phyloP scores from a whole-genome alignment of 2,113 vertebrate genomes.

The Tympanuchus pallidicinctus region DNA sequence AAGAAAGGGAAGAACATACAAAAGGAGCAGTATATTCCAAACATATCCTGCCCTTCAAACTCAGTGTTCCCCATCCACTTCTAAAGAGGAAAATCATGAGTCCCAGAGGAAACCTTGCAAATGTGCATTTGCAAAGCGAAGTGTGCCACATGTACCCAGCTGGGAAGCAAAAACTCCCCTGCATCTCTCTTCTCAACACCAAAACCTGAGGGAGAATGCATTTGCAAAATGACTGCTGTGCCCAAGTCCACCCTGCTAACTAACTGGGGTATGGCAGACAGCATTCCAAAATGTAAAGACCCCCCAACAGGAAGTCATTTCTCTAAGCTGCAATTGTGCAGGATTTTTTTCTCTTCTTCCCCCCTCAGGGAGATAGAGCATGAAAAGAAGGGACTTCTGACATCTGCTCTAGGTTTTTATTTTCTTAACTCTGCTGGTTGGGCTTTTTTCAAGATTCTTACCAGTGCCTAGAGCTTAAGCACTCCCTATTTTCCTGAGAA shows the following conservation, averaged over 20 bases:
- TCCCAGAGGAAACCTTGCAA: constrained; percentile 34
- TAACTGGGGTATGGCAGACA: background rate
- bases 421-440: constrained; percentile 12
- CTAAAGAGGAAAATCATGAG: constrained; percentile 10
- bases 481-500: background rate
- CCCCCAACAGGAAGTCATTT: constrained; percentile 44
- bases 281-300: constrained; percentile 14
- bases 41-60: constrained; percentile 52
- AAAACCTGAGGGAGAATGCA: background rate
- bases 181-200: constrained; percentile 22
- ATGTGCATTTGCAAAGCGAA: constrained; percentile 10
- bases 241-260: background rate
- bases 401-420: constrained; percentile 46
- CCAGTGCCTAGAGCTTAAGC: background rate
- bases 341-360: background rate
- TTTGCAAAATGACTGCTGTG: background rate
- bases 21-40: constrained; percentile 45
- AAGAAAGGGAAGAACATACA: constrained; percentile 42
- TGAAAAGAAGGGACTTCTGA: constrained; percentile 32
- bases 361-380: constrained; percentile 1
- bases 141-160: constrained; percentile 12
- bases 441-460: background rate
- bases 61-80: constrained; percentile 18
- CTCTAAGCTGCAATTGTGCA: constrained; percentile 60
- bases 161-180: constrained; percentile 18